Evolutionary conservation across 2,888 invertebrate species (phyloP).

Genomic region (Ptychoptera albimana): DNA sequence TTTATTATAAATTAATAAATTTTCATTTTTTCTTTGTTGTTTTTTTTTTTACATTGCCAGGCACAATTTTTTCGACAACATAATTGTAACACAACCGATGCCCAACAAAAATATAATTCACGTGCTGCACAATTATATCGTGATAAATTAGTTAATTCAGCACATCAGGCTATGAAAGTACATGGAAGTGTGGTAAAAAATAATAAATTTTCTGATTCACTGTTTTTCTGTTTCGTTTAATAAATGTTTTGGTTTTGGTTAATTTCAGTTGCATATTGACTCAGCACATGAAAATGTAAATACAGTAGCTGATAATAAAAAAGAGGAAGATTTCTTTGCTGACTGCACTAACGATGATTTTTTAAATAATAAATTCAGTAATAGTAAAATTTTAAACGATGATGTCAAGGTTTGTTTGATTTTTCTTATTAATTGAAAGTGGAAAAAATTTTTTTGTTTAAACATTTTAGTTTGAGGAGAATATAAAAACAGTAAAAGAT

Average conservation of each 20-base stretch:
- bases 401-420: neutral
- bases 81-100: conserved; percentile 79
- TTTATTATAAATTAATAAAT: conserved; percentile 1
- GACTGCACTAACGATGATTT: conserved; percentile 42
- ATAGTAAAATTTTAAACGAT: conserved; percentile 14
- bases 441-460: conserved; percentile 3
- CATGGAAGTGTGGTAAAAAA: conserved; percentile 65
- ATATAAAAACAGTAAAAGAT: neutral
- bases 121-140: conserved; percentile 85
- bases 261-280: conserved; percentile 10
- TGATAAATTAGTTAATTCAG: conserved; percentile 68
- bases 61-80: conserved; percentile 87
- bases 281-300: conserved; percentile 2
- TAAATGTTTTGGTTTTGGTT: conserved; percentile 2
- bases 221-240: conserved; percentile 5
- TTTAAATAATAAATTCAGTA: conserved; percentile 23
- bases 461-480: conserved; percentile 1
- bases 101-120: conserved; percentile 95
- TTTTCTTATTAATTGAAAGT: neutral
- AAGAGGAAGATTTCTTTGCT: conserved; percentile 83
- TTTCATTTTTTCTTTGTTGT: conserved; percentile 18
- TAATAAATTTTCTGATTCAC: conserved; percentile 2
- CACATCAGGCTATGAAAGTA: conserved; percentile 76
- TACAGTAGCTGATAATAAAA: conserved; percentile 26
- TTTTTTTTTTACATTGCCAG: conserved; percentile 30